Evolutionary conservation across 2,113 vertebrate genomes (phyloP).

Genomic region (Leptosomus discolor): DNA sequence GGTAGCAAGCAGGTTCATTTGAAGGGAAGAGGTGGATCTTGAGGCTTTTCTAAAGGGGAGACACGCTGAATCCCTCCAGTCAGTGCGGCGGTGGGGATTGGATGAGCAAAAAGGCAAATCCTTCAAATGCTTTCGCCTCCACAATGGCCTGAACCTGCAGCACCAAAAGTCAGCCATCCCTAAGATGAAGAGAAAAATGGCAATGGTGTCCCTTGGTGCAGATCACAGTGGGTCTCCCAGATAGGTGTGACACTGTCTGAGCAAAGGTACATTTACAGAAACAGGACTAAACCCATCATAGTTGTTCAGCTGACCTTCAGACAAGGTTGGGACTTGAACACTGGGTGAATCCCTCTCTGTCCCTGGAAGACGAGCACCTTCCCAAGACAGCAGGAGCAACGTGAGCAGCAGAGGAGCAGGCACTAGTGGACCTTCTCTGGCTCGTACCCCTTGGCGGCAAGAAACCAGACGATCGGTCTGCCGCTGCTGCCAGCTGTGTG

Average conservation of each 20-base stretch:
- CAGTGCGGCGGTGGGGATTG: rapidly evolving
- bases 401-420: neutral
- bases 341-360: neutral
- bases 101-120: neutral
- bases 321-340: neutral
- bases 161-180: neutral
- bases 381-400: neutral
- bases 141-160: neutral
- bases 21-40: neutral
- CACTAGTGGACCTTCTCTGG: rapidly evolving
- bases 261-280: neutral
- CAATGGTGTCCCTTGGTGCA: rapidly evolving
- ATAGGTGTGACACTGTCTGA: rapidly evolving
- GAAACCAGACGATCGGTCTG: rapidly evolving
- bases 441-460: rapidly evolving
- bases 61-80: neutral
- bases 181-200: neutral
- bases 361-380: neutral
- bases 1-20: neutral
- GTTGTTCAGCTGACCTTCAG: rapidly evolving
- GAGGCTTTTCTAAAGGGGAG: neutral
- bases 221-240: neutral
- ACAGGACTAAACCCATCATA: neutral
- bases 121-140: neutral
- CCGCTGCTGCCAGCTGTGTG: neutral